A percentile compares a stretch with the other conserved stretches of the same genome.
Evolutionary conservation across 1,140 invertebrate species (phyloP).

Genomic region (Hypothenemus hampei): DNA sequence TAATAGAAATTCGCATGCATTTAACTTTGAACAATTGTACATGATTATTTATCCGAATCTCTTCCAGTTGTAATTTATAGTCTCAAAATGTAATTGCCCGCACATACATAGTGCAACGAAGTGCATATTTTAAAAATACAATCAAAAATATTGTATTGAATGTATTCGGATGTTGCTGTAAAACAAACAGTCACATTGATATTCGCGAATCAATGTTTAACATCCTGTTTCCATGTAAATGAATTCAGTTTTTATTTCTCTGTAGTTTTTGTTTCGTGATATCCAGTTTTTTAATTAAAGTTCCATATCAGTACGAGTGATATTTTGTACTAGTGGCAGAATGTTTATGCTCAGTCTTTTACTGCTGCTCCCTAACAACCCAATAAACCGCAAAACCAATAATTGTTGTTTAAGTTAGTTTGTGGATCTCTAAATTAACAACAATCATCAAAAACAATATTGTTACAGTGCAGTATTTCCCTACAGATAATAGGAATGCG

Average conservation of each 20-base stretch:
- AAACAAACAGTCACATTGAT: conserved; percentile 1
- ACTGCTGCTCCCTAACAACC: too few relatives aligned
- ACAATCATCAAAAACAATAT: too few relatives aligned
- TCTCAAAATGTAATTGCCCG: background rate
- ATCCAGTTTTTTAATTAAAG: background rate
- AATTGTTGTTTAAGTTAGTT: too few relatives aligned
- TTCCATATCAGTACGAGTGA: too few relatives aligned
- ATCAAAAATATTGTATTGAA: background rate
- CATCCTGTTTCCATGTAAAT: conserved; percentile 9
- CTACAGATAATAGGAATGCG: too few relatives aligned
- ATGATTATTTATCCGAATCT: background rate
- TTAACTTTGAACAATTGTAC: conserved; percentile 4
- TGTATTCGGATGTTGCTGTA: background rate
- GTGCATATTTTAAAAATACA: background rate
- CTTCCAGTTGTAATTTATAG: background rate
- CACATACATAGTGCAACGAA: background rate
- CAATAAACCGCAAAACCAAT: too few relatives aligned
- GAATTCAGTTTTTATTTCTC: conserved; percentile 4
- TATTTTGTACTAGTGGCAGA: too few relatives aligned
- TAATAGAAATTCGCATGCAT: conserved; percentile 17
- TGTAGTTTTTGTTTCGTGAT: background rate
- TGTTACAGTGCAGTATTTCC: too few relatives aligned
- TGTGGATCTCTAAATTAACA: too few relatives aligned
- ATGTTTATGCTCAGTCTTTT: too few relatives aligned
- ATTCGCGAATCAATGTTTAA: conserved; percentile 11